phyloP scores from a whole-genome alignment of 2,113 vertebrate genomes.

The Phrynocephalus versicolor region DNA sequence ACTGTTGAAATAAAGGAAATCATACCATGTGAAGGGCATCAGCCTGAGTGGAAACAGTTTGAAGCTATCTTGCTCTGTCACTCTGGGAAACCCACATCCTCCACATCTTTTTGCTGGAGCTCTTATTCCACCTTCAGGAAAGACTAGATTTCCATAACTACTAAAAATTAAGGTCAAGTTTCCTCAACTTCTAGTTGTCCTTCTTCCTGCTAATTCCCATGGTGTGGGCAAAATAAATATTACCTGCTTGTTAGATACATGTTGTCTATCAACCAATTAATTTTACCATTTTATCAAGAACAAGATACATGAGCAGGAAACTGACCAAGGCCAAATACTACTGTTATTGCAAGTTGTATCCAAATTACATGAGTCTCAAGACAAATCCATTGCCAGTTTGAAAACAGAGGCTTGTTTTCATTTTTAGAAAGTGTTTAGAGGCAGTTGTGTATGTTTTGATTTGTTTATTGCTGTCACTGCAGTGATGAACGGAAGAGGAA shows the following conservation, averaged over 20 bases:
- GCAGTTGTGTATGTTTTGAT: background rate
- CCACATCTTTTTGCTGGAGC: background rate
- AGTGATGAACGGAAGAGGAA: background rate
- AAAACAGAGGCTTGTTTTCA: background rate
- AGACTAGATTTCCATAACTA: background rate
- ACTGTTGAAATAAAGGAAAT: too few relatives aligned
- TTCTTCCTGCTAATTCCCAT: background rate
- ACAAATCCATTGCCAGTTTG: background rate
- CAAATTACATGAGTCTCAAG: background rate
- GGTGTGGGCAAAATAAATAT: background rate
- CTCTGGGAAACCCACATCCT: background rate
- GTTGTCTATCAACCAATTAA: background rate
- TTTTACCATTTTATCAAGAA: background rate
- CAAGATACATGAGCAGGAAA: background rate
- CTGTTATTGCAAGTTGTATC: background rate
- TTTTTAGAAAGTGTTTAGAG: background rate
- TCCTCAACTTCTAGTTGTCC: background rate
- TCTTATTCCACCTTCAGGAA: background rate
- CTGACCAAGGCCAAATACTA: background rate
- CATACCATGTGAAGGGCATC: background rate
- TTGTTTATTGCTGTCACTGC: conserved; percentile 27
- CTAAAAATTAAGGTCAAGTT: background rate
- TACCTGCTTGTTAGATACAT: background rate
- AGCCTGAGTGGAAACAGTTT: background rate
- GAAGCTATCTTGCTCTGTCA: background rate